phyloP scores from a whole-genome alignment of 1,140 invertebrate genomes.

The Temnothorax curvispinosus region DNA sequence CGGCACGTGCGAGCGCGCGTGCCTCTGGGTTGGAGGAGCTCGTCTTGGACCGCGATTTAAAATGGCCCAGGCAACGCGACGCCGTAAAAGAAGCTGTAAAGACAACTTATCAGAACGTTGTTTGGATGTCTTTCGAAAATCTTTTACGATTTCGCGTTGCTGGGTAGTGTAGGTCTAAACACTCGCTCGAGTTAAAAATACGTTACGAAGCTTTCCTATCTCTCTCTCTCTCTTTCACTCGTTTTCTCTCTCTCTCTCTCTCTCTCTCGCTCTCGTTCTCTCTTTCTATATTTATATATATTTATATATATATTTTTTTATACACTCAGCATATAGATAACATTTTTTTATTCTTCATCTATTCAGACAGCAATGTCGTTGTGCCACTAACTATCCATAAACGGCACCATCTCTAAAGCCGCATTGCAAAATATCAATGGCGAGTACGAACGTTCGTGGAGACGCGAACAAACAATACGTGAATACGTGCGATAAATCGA shows the following conservation, averaged over 20 bases:
- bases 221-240: not conserved
- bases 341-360: constrained; percentile 70
- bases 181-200: constrained; percentile 79
- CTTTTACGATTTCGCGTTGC: constrained; percentile 25
- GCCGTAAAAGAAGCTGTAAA: constrained; percentile 33
- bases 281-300: no score
- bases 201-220: constrained; percentile 77
- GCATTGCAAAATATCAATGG: constrained; percentile 61
- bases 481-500: constrained; percentile 43
- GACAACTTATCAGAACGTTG: not conserved
- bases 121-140: not conserved
- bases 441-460: constrained; percentile 46
- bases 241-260: not conserved
- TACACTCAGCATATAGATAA: constrained; percentile 77
- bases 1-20: constrained; percentile 18
- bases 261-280: no score
- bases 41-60: constrained; percentile 66
- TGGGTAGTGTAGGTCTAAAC: constrained; percentile 73
- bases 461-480: constrained; percentile 50
- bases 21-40: constrained; percentile 12
- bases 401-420: constrained; percentile 61
- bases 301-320: constrained; percentile 66
- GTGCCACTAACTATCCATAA: constrained; percentile 72
- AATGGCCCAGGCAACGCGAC: constrained; percentile 35
- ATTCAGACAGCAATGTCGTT: constrained; percentile 76